These are phyloP conservation scores for Choreutis nemorana DNA, from an alignment of 2,888 invertebrate genomes.

Conservation along the genomic window DNA sequence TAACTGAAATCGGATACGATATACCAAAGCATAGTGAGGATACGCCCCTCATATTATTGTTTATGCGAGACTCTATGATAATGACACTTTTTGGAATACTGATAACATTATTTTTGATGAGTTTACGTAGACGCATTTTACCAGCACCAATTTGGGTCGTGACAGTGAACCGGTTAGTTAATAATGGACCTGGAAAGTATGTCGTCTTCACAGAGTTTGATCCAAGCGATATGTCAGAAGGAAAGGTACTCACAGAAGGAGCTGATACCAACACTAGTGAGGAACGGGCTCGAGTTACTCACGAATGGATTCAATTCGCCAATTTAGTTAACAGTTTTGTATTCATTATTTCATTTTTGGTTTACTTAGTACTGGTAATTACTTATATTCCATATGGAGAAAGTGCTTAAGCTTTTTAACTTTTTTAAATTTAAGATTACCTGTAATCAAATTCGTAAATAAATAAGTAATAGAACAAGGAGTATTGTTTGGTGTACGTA, in stretches of 20 bases:
- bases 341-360: conserved; percentile 30
- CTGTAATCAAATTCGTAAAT: background rate
- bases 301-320: conserved; percentile 50
- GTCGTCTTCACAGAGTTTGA: conserved; percentile 54
- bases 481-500: background rate
- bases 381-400: conserved; percentile 38
- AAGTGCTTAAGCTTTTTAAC: conserved; percentile 11
- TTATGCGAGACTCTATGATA: conserved; percentile 52
- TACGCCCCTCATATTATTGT: conserved; percentile 62
- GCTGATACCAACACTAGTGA: conserved; percentile 14
- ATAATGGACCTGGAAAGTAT: conserved; percentile 41
- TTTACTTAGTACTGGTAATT: conserved; percentile 37
- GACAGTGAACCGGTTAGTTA: conserved; percentile 28
- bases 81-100: conserved; percentile 37
- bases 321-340: conserved; percentile 40
- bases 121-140: conserved; percentile 25
- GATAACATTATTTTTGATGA: conserved; percentile 40
- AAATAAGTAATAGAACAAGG: background rate
- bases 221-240: conserved; percentile 26
- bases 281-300: conserved; percentile 16
- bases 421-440: background rate
- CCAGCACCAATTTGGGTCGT: conserved; percentile 41
- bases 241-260: conserved; percentile 24
- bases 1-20: conserved; percentile 67
- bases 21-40: conserved; percentile 68